phyloP scores from a whole-genome alignment of 2,797 vertebrate species.

The Botia almorhae region DNA sequence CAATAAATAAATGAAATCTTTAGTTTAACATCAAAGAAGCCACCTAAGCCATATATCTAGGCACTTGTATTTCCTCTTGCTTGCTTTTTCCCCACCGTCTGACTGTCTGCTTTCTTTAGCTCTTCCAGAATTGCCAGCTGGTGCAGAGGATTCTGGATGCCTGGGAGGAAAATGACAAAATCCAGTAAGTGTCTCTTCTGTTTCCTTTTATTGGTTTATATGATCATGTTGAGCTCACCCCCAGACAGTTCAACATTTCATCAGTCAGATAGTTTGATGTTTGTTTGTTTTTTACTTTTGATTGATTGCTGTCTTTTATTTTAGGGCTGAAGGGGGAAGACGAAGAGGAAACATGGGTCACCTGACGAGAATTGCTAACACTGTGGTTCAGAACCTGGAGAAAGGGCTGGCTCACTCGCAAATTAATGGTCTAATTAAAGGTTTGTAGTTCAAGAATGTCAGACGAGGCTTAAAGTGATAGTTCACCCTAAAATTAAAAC shows the following conservation, averaged over 20 bases:
- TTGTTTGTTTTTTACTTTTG: not conserved
- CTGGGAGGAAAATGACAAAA: constrained; percentile 96
- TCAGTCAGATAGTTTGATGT: not conserved
- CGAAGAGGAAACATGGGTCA: constrained; percentile 98
- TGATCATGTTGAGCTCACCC: not conserved
- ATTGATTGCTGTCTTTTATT: not conserved
- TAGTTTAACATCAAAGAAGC: too few relatives aligned
- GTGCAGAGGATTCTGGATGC: constrained; percentile 95
- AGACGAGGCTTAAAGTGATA: not conserved
- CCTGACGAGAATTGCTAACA: constrained; percentile 94
- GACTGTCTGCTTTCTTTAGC: constrained; percentile 70
- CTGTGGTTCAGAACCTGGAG: constrained; percentile 93
- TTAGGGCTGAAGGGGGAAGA: constrained; percentile 89
- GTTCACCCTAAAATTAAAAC: too few relatives aligned
- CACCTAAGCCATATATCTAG: too few relatives aligned
- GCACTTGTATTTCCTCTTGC: constrained; percentile 2
- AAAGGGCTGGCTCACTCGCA: constrained; percentile 88
- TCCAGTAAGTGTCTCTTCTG: constrained; percentile 82
- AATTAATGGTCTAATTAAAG: constrained; percentile 89
- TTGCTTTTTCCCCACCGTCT: not conserved
- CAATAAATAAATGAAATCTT: too few relatives aligned
- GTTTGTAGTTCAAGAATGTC: constrained; percentile 17
- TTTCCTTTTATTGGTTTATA: not conserved
- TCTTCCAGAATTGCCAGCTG: constrained; percentile 93
- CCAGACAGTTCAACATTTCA: not conserved